Evolutionary conservation across 2,888 invertebrate genomes (phyloP), one percentile per base, ranked within the genome.

Genomic region (Dryobota labecula): DNA sequence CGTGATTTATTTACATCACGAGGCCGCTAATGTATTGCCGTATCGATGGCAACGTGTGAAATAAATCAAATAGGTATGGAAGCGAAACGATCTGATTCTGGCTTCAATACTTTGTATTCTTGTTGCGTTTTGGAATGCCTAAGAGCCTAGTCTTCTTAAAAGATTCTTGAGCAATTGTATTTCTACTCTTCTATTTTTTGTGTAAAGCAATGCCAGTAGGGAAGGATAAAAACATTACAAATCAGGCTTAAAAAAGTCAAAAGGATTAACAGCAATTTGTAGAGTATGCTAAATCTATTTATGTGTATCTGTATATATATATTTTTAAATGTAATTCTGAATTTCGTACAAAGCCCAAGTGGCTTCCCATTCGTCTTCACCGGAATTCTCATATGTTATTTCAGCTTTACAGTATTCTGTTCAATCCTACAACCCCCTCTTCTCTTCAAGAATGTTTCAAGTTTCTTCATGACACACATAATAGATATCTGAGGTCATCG

Each of bases 61-160:
- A 78, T 78, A 49, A 78, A 76, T 78, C 24, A 63, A 70, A 63
- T 57, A n/a, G n/a, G n/a, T n/a, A n/a, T n/a, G n/a, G n/a, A n/a
- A n/a, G 57, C 58, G 41, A 20, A 49, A 43, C n/a, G 43, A n/a
- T 49, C 27, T 27, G 47, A 47, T 74, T 56, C 2, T 54, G 15
- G 18, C 18, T 43, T 72, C 49, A n/a, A 43, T 58, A 47, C 20
- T 38, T 58, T 71, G 30, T 70, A 54, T 65, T 65, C n/a, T 3
- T 0, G n/a, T 24, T 24, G n/a, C 30, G 30, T 64, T 56, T 41
- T 33, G 11, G 8, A 54, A 62, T 30, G 18, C 30, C 20, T 27
- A 8, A 18, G 1, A 24, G 20, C 8, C 33, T 33, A 36, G 24
- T 2, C 27, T 0, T 30, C 30, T 33, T 30, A 70, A 43, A 49